Evolutionary conservation across 2,113 vertebrate genomes (phyloP).

Genomic region (Physeter macrocephalus): DNA sequence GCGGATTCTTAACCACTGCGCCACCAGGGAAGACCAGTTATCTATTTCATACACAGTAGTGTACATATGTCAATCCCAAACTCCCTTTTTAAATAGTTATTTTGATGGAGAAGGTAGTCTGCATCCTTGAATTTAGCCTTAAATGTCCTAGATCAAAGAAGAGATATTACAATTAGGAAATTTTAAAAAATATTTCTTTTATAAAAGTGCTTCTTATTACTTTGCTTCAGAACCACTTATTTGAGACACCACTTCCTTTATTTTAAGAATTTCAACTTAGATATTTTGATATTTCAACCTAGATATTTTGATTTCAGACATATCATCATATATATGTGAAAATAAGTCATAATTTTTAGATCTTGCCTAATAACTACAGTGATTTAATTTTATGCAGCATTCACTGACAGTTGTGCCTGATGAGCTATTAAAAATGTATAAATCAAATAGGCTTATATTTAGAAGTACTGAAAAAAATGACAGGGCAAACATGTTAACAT

Average conservation of each 20-base stretch:
- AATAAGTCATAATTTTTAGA: constrained; percentile 8
- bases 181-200: neutral
- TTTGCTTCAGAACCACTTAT: neutral
- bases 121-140: neutral
- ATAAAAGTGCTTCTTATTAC: neutral
- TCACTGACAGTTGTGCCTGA: constrained; percentile 27
- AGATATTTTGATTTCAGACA: neutral
- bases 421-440: constrained; percentile 38
- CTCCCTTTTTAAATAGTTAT: neutral
- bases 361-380: neutral
- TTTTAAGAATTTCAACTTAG: neutral
- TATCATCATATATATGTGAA: neutral
- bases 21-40: too few species aligned
- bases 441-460: constrained; percentile 27
- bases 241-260: neutral
- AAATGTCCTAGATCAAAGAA: neutral
- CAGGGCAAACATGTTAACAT: neutral
- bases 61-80: too few species aligned
- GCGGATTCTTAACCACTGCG: too few species aligned
- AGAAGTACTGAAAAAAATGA: constrained; percentile 13
- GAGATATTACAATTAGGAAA: neutral
- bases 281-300: neutral
- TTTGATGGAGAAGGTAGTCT: neutral
- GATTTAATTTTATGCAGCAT: constrained; percentile 25
- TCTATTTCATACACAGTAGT: too few species aligned